Base-by-base conservation (phyloP, 2,797 vertebrate species). In the Tenualosa thibaudeaui region DNA sequence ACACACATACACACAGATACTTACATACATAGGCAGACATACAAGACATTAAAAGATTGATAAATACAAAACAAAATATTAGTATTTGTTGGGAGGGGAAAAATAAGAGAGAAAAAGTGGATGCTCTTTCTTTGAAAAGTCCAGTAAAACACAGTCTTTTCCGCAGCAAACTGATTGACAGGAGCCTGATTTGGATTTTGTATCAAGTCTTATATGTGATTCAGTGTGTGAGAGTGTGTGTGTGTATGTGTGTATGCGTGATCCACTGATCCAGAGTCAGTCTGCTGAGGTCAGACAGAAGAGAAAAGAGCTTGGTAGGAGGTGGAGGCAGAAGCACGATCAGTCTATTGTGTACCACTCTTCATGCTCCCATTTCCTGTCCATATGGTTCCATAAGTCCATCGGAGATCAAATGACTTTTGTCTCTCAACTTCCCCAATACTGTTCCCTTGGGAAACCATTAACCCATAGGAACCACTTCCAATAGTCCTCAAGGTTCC, bases 61-160 rank as follows among this genome's bases (percentile, higher is more conserved):
- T 71, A 71, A 71, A 71, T 71, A 71, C 65, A 71, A 71, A 71
- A 37, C 22, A 62, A 62, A 71, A 71, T 13, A 56, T 56, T 19
- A 26, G 17, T 37, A 71, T 71, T 71, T 71, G 26, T 37, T 37
- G 31, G 26, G 31, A 71, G 12, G 31, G 13, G 13, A 17, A 37
- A 65, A 40, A 71, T 37, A 37, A 37, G 65, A 37, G 65, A 37
- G 13, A 37, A 71, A 37, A 71, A 17, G 31, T 13, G 65, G 4
- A 31, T 40, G 12, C 5, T 37, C 13, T 15, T 37, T 17, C 26
- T 13, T 68, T 68, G 4, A 31, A 31, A 37, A 37, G 62, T 68
- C 62, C 31, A 65, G 31, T 12, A 65, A 31, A 58, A 22, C 17
- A 60, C 58, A 62, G 12, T 71, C 65, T 13, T 15, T 71, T 37